Conservation (phyloP, 2,888 invertebrate species). For the Dioctria rufipes region DNA sequence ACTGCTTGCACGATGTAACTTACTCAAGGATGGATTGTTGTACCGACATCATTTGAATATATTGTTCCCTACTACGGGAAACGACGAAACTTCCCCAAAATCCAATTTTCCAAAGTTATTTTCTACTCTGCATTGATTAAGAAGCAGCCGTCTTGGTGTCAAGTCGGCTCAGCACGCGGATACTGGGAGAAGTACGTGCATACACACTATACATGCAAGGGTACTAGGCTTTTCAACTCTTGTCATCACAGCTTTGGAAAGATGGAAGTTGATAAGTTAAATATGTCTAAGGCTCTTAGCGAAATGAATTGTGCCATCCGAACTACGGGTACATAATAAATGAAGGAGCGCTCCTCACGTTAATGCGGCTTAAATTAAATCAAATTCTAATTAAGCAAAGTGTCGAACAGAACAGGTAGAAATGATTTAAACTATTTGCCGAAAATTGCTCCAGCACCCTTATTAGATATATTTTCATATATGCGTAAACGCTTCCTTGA, state of each 20-base stretch:
- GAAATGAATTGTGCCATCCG: too few relatives aligned
- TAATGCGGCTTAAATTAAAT: constrained; percentile 7
- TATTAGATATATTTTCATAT: too few relatives aligned
- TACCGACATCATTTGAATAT: not conserved
- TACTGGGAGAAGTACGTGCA: not conserved
- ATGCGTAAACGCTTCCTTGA: too few relatives aligned
- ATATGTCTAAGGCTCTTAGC: too few relatives aligned
- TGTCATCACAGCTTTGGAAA: too few relatives aligned
- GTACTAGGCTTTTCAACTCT: too few relatives aligned
- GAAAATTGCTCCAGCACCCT: too few relatives aligned
- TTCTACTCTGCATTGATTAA: constrained; percentile 4
- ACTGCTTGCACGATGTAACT: not conserved
- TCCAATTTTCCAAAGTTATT: constrained; percentile 29
- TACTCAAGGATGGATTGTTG: not conserved
- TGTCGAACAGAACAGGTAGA: not conserved
- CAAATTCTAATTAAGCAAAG: constrained; percentile 27
- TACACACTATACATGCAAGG: not conserved
- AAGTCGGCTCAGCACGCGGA: not conserved
- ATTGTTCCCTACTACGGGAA: too few relatives aligned
- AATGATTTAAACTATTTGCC: not conserved
- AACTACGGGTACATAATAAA: too few relatives aligned
- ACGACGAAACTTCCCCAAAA: constrained; percentile 13
- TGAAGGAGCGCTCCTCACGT: too few relatives aligned
- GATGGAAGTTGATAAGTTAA: too few relatives aligned
- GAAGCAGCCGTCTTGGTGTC: too few relatives aligned